Evolutionary conservation across 2,797 vertebrate genomes (phyloP).

Genomic region (Pseudomugil gertrudae): DNA sequence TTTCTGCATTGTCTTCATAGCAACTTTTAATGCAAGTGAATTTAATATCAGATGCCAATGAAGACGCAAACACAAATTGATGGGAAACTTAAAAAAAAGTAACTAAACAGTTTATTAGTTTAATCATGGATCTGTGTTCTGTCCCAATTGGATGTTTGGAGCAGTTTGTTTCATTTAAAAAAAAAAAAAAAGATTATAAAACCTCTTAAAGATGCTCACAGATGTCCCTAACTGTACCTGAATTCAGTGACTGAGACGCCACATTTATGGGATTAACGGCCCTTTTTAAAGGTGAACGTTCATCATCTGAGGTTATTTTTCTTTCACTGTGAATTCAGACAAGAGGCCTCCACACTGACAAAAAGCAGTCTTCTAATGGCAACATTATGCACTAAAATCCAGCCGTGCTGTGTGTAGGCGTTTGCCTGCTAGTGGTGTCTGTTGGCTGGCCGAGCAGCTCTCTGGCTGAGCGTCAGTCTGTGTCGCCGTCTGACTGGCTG

Average conservation of each 20-base stretch:
- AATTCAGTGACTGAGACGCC: background rate
- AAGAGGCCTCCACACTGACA: conserved; percentile 11
- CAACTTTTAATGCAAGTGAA: no score
- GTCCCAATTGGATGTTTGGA: no score
- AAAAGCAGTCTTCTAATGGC: conserved; percentile 15
- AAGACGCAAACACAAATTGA: no score
- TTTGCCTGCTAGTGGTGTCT: conserved; percentile 18
- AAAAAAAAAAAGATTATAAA: no score
- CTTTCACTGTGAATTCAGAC: conserved; percentile 5
- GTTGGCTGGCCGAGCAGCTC: conserved; percentile 11
- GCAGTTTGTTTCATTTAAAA: no score
- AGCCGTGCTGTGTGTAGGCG: conserved; percentile 28
- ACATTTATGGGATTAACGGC: background rate
- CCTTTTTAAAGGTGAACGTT: background rate
- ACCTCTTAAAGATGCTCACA: no score
- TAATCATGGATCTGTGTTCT: no score
- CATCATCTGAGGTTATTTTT: background rate
- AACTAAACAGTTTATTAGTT: no score
- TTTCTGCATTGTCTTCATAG: no score
- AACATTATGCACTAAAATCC: conserved; percentile 18
- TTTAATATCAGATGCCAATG: no score
- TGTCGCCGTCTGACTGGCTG: conserved; percentile 42
- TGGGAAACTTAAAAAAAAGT: no score
- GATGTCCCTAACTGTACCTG: background rate
- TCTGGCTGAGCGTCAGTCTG: conserved; percentile 28